A percentile compares a stretch with the other conserved stretches of the same genome.
phyloP scores from a whole-genome alignment of 2,113 vertebrate species.

The Brevimyrus niger region DNA sequence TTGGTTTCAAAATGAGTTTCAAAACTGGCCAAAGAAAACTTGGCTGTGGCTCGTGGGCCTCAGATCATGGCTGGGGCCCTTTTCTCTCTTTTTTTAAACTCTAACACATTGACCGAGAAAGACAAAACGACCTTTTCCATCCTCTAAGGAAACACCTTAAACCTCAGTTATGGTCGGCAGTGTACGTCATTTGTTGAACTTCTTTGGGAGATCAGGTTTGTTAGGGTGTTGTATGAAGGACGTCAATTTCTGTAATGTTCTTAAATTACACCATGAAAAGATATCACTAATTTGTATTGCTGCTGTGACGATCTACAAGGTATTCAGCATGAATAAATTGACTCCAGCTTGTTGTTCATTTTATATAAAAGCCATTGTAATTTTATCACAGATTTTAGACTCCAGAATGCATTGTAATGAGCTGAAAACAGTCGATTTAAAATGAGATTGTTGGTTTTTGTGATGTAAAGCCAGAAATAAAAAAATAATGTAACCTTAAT shows the following conservation, averaged over 20 bases:
- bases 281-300: neutral
- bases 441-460: neutral
- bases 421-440: neutral
- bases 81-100: neutral
- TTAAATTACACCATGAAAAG: neutral
- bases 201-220: neutral
- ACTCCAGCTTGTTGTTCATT: neutral
- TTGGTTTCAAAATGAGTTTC: slow-evolving; percentile 18
- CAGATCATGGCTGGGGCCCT: neutral
- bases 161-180: neutral
- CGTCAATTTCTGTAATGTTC: neutral
- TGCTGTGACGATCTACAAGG: neutral
- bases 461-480: neutral
- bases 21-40: slow-evolving; percentile 15
- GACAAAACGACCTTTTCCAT: neutral
- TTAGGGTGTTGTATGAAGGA: neutral
- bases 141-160: neutral
- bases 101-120: neutral
- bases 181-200: neutral
- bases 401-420: neutral
- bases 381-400: neutral
- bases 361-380: neutral
- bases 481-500: neutral
- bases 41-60: slow-evolving; percentile 12
- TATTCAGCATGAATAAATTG: neutral